Conservation (phyloP, 2,888 invertebrate species). For the Cephalotes varians region DNA sequence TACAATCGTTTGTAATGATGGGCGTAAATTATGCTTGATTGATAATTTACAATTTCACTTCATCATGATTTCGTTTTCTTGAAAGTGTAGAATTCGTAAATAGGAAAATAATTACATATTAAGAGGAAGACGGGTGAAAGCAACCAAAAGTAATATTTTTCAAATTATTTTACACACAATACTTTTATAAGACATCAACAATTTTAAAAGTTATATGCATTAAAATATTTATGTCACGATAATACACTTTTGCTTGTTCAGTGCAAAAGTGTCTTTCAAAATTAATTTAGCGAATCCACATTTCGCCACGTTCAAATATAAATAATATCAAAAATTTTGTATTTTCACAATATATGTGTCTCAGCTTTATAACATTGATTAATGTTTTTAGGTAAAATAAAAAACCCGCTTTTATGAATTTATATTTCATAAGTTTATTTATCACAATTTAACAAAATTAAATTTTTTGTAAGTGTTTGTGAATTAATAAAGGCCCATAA, state of each 20-base stretch:
- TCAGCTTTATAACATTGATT: neutral
- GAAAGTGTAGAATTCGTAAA: conserved; percentile 2
- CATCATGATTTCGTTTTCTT: neutral
- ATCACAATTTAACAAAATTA: neutral
- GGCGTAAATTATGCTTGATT: neutral
- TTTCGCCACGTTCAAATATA: neutral
- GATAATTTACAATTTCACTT: conserved; percentile 29
- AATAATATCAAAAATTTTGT: neutral
- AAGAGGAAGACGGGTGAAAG: neutral
- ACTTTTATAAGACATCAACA: neutral
- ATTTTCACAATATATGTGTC: too few relatives aligned
- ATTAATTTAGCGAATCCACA: neutral
- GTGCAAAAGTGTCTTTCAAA: neutral
- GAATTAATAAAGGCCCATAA: neutral
- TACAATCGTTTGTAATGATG: conserved; percentile 15
- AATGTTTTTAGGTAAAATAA: conserved; percentile 1
- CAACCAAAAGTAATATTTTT: neutral
- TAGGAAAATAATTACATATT: conserved; percentile 12
- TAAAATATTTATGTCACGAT: neutral
- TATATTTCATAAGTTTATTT: neutral
- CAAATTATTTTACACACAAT: neutral
- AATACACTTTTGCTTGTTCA: neutral
- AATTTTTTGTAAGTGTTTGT: neutral
- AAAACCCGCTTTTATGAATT: neutral
- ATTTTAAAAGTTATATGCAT: neutral